A percentile compares a stretch with the other conserved stretches of the same genome.
phyloP scores from a whole-genome alignment of 2,888 invertebrate genomes.

The Drosophila engyochracea region DNA sequence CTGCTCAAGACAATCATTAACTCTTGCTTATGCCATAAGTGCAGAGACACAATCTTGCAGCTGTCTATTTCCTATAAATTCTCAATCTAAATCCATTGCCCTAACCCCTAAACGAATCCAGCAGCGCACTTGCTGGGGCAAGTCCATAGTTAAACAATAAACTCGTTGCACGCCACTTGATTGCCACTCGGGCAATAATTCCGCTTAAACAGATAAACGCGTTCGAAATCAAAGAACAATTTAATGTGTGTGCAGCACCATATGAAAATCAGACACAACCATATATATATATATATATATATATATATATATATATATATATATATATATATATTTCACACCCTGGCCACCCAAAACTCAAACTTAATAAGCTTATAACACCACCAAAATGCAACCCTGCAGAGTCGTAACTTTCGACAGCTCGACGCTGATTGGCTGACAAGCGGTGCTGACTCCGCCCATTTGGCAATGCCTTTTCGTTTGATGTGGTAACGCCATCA shows the following conservation, averaged over 20 bases:
- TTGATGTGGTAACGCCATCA: slow-evolving; percentile 69
- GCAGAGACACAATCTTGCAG: slow-evolving; percentile 46
- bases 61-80: slow-evolving; percentile 33
- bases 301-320: slow-evolving; percentile 1
- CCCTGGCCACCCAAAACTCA: slow-evolving; percentile 24
- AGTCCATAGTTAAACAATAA: slow-evolving; percentile 38
- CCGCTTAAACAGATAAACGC: slow-evolving; percentile 78
- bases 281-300: background rate
- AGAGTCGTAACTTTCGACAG: slow-evolving; percentile 36
- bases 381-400: slow-evolving; percentile 67
- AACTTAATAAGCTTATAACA: slow-evolving; percentile 75
- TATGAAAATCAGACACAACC: slow-evolving; percentile 32
- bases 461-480: slow-evolving; percentile 47
- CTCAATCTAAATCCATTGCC: background rate
- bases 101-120: slow-evolving; percentile 9
- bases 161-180: slow-evolving; percentile 17
- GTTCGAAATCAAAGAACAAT: slow-evolving; percentile 68
- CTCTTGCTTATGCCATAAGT: slow-evolving; percentile 10
- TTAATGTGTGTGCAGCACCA: slow-evolving; percentile 44
- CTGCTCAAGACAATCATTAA: slow-evolving; percentile 23
- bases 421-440: slow-evolving; percentile 53
- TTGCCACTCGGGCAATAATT: slow-evolving; percentile 71
- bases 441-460: slow-evolving; percentile 51
- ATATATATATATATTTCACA: background rate
- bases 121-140: slow-evolving; percentile 44